These are phyloP conservation scores for Gallirallus australis DNA, from an alignment of 2,797 vertebrate genomes.

Conservation along the genomic window DNA sequence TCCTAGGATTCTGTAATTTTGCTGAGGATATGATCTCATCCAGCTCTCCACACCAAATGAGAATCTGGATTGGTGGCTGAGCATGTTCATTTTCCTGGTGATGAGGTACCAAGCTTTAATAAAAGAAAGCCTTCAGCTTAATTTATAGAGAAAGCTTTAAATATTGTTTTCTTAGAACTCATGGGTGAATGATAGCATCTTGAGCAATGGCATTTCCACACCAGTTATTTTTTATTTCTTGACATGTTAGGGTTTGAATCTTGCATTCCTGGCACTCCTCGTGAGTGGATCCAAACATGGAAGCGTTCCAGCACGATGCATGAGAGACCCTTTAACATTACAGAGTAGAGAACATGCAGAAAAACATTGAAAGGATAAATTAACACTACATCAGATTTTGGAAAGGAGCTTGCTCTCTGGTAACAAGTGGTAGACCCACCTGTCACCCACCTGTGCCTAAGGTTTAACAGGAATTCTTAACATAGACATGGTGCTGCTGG, in stretches of 20 bases:
- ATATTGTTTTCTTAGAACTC: background rate
- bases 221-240: background rate
- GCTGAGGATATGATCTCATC: slow-evolving; percentile 43
- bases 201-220: background rate
- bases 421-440: background rate
- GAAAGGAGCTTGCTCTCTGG: background rate
- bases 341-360: background rate
- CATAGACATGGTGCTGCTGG: background rate
- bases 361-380: background rate
- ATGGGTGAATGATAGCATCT: background rate
- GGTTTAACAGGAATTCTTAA: background rate
- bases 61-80: background rate
- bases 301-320: background rate
- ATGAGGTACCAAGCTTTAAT: background rate
- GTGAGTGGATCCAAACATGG: background rate
- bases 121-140: background rate
- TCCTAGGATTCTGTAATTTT: slow-evolving; percentile 22
- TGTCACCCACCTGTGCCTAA: background rate
- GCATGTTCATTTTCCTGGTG: background rate
- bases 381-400: background rate
- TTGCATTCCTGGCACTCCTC: background rate
- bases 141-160: background rate
- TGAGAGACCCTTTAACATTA: background rate
- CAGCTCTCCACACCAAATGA: slow-evolving; percentile 2
- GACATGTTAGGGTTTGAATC: background rate